Conservation (phyloP, 2,113 vertebrate species). For the Ploceus nigricollis region DNA sequence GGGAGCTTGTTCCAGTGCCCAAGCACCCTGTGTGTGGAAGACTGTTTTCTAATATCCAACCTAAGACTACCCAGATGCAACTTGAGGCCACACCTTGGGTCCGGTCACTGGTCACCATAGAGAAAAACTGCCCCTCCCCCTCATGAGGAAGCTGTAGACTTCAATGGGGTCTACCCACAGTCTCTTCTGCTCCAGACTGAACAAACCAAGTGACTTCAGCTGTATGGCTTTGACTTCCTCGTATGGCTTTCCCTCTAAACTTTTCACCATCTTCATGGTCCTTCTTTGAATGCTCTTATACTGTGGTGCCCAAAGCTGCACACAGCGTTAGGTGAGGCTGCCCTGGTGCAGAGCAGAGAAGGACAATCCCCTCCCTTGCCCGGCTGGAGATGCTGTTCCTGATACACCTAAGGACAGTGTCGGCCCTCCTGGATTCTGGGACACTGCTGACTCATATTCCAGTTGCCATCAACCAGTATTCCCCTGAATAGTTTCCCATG, state of each 20-base stretch:
- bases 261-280: background rate
- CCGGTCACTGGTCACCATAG: no score
- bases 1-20: no score
- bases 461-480: background rate
- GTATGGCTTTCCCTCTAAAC: background rate
- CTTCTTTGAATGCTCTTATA: background rate
- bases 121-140: background rate
- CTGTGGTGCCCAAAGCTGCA: background rate
- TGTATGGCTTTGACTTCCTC: no score
- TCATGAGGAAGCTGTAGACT: background rate
- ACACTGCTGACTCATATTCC: background rate
- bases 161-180: background rate
- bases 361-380: background rate
- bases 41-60: background rate
- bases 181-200: background rate
- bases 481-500: background rate
- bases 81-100: background rate
- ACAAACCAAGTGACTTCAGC: background rate
- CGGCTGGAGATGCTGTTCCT: fast-evolving
- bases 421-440: background rate
- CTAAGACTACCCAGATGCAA: background rate
- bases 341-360: fast-evolving
- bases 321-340: background rate
- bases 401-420: fast-evolving
- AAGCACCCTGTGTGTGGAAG: background rate